phyloP scores from a whole-genome alignment of 2,888 invertebrate species.

The Crocallis elinguaria region DNA sequence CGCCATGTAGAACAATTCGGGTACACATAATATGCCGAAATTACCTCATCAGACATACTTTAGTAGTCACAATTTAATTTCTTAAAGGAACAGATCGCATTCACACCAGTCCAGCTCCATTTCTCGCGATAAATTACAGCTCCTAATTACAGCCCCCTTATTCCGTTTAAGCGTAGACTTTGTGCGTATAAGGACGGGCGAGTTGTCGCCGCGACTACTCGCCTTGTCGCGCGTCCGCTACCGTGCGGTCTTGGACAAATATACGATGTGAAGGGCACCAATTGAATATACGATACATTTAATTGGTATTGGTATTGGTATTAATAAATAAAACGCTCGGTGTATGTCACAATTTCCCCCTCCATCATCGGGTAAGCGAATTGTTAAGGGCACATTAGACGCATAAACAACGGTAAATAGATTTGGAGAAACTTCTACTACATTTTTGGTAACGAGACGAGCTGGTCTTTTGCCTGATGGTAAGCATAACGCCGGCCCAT shows the following conservation, averaged over 20 bases:
- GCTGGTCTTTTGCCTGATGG: too few species aligned
- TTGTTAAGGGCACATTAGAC: too few species aligned
- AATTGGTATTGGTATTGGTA: background rate
- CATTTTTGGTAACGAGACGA: too few species aligned
- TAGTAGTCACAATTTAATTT: background rate
- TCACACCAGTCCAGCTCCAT: background rate
- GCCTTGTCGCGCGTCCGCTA: conserved; percentile 28
- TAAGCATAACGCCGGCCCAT: too few species aligned
- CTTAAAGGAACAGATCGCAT: background rate
- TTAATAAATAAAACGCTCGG: too few species aligned
- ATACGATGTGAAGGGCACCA: conserved; percentile 2
- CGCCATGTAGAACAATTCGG: too few species aligned
- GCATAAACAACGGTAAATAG: too few species aligned
- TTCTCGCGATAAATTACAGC: conserved; percentile 9
- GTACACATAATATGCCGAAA: too few species aligned
- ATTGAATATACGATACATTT: background rate
- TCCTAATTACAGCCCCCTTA: conserved; percentile 14
- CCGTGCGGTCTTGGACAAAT: conserved; percentile 16
- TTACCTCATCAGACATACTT: too few species aligned
- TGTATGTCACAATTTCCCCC: too few species aligned
- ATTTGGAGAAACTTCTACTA: too few species aligned
- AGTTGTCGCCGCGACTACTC: conserved; percentile 26
- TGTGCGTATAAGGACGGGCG: conserved; percentile 26
- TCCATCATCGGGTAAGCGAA: too few species aligned
- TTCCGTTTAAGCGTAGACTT: conserved; percentile 6